These are phyloP conservation scores for Iphiclides podalirius DNA, from an alignment of 2,888 invertebrate genomes.

Conservation along the genomic window DNA sequence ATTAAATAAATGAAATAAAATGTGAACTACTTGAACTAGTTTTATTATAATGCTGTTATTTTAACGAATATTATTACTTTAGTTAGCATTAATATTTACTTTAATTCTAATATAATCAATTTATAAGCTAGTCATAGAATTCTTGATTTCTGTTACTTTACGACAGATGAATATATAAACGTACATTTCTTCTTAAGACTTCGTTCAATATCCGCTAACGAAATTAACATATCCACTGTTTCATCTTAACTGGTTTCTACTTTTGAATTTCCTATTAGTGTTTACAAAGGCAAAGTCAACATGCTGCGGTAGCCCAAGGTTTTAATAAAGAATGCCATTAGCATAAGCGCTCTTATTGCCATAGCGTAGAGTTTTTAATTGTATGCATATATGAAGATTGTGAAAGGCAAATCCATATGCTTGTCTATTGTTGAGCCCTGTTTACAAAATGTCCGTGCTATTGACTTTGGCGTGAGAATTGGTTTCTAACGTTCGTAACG, in stretches of 20 bases:
- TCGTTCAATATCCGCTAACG: slow-evolving; percentile 36
- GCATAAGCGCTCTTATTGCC: slow-evolving; percentile 23
- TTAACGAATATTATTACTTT: too few relatives aligned
- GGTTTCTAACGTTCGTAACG: slow-evolving; percentile 68
- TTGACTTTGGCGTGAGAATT: slow-evolving; percentile 79
- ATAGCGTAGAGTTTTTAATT: slow-evolving; percentile 28
- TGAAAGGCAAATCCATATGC: slow-evolving; percentile 52
- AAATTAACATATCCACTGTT: slow-evolving; percentile 76
- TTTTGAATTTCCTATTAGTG: slow-evolving; percentile 77
- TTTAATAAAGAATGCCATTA: slow-evolving; percentile 37
- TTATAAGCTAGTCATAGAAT: too few relatives aligned
- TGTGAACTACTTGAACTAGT: too few relatives aligned
- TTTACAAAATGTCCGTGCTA: slow-evolving; percentile 68
- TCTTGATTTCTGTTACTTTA: slow-evolving; percentile 3
- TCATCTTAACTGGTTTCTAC: slow-evolving; percentile 74
- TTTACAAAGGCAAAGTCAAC: slow-evolving; percentile 76
- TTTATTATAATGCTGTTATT: too few relatives aligned
- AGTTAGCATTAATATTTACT: too few relatives aligned
- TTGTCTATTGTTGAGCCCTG: slow-evolving; percentile 66
- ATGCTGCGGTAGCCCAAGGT: slow-evolving; percentile 60
- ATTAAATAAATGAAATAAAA: too few relatives aligned
- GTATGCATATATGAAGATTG: slow-evolving; percentile 35
- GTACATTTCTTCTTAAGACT: slow-evolving; percentile 24
- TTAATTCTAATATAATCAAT: too few relatives aligned
- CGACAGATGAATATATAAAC: slow-evolving; percentile 30